phyloP scores from a whole-genome alignment of 2,113 vertebrate genomes.

The Tychaedon coryphoeus region DNA sequence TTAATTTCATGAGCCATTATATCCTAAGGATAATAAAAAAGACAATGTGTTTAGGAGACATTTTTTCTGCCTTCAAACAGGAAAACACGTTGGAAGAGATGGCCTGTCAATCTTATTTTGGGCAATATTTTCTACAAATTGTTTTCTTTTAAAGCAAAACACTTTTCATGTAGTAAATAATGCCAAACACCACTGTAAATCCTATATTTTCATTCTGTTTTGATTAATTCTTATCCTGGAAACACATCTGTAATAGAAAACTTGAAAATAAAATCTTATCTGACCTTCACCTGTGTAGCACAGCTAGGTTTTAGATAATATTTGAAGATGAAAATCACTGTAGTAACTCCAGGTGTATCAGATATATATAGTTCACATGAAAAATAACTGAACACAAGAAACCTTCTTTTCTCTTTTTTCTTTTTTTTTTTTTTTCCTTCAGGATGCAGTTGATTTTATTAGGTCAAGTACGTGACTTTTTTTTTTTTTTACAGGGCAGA shows the following conservation, averaged over 20 bases:
- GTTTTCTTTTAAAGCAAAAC: background rate
- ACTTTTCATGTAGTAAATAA: background rate
- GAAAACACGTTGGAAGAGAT: background rate
- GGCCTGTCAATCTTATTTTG: background rate
- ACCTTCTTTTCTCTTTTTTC: background rate
- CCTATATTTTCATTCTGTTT: background rate
- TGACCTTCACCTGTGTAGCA: background rate
- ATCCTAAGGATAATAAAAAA: background rate
- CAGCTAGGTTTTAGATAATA: background rate
- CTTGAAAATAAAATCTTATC: background rate
- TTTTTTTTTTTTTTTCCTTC: background rate
- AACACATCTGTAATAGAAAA: background rate
- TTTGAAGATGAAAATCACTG: conserved; percentile 38
- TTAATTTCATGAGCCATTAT: background rate
- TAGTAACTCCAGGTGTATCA: background rate
- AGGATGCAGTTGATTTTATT: conserved; percentile 8
- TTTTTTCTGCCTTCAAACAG: background rate
- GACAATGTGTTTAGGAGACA: background rate
- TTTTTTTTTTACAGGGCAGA: conserved; percentile 16
- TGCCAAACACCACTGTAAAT: background rate
- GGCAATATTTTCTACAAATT: background rate
- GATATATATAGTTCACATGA: conserved; percentile 23
- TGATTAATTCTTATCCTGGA: background rate
- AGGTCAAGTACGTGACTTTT: background rate
- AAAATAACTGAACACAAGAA: background rate